Conservation (phyloP, 2,888 invertebrate genomes). For the Stegophylla sp. region DNA sequence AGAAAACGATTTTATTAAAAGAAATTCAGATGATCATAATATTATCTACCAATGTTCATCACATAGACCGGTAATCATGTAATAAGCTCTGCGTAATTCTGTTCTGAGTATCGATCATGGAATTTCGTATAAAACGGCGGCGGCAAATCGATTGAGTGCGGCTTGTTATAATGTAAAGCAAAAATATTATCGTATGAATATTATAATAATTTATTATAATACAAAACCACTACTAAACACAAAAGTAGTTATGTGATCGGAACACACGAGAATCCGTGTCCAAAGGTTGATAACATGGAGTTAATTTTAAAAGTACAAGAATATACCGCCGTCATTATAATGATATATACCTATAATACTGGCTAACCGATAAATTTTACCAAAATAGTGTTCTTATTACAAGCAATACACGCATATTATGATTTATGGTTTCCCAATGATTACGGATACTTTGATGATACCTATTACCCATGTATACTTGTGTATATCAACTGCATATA, state of each 20-base stretch:
- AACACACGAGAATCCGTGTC: slow-evolving; percentile 31
- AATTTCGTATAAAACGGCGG: no score
- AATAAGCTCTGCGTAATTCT: no score
- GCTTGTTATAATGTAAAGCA: background rate
- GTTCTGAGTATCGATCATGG: no score
- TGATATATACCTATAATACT: background rate
- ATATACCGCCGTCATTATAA: background rate
- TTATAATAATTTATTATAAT: no score
- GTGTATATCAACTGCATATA: background rate
- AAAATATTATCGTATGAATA: background rate
- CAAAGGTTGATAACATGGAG: slow-evolving; percentile 17
- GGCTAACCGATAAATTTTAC: background rate
- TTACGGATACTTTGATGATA: background rate
- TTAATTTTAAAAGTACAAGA: background rate
- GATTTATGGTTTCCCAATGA: background rate
- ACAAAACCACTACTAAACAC: background rate
- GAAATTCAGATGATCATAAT: no score
- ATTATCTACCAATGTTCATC: no score
- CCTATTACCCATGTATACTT: background rate
- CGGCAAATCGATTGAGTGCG: no score
- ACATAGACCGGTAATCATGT: no score
- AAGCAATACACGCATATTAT: background rate
- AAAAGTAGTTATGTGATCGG: background rate
- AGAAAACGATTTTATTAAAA: no score
- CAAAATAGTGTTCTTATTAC: background rate